A percentile compares a stretch with the other conserved stretches of the same genome.
These are phyloP conservation scores for Achroia grisella DNA, from an alignment of 1,140 invertebrate genomes.

Conservation along the genomic window DNA sequence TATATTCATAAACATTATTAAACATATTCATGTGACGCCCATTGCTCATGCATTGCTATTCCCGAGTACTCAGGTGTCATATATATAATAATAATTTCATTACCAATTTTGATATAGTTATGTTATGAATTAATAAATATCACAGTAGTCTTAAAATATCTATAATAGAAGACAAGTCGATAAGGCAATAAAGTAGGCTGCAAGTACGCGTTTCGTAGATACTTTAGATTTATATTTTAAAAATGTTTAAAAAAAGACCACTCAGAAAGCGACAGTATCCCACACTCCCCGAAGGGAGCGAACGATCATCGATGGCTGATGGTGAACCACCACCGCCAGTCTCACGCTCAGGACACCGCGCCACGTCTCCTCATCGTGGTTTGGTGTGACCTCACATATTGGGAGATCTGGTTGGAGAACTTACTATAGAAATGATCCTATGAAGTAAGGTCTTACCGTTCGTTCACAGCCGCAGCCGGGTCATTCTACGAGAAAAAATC, in stretches of 20 bases:
- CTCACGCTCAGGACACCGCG: slow-evolving; percentile 30
- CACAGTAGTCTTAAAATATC: too few relatives aligned
- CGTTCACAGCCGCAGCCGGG: neutral
- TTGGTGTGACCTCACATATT: slow-evolving; percentile 17
- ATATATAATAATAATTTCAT: too few relatives aligned
- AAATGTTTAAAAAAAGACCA: slow-evolving; percentile 16
- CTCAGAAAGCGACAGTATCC: slow-evolving; percentile 20
- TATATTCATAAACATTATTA: too few relatives aligned
- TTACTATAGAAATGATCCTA: slow-evolving; percentile 37
- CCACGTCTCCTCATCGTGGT: slow-evolving; percentile 27
- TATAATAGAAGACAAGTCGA: too few relatives aligned
- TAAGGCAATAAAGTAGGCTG: too few relatives aligned
- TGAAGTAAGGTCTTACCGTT: slow-evolving; percentile 28
- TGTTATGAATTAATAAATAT: too few relatives aligned
- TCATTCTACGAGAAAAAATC: slow-evolving; percentile 11
- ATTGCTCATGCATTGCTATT: too few relatives aligned
- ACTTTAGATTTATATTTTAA: slow-evolving; percentile 6
- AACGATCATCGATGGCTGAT: slow-evolving; percentile 36
- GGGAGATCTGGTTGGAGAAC: slow-evolving; percentile 22
- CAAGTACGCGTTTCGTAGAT: too few relatives aligned
- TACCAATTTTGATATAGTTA: too few relatives aligned
- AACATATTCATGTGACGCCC: too few relatives aligned
- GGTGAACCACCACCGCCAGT: slow-evolving; percentile 15
- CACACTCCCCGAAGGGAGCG: slow-evolving; percentile 11
- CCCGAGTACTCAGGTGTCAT: too few relatives aligned